Conservation (phyloP, 92 coral and sea anemone genomes). For the Phenganax subtilis region DNA sequence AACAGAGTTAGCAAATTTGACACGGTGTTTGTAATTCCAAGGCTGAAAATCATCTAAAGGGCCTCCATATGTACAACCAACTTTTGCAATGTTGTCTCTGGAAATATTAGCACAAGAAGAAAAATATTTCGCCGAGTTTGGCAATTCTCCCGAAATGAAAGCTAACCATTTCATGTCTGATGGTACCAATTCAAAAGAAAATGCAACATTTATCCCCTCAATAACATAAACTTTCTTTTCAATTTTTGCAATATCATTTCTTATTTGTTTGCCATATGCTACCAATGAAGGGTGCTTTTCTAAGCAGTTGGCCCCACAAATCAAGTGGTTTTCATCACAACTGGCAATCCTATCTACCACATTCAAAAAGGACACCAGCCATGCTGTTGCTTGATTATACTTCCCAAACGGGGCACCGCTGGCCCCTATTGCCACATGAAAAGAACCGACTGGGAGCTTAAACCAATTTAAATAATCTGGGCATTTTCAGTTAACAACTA, state of each 20-base stretch:
- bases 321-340: slow-evolving; percentile 38
- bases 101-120: slow-evolving; percentile 50
- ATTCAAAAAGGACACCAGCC: slow-evolving; percentile 45
- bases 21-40: slow-evolving; percentile 47
- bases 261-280: slow-evolving; percentile 28
- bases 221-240: slow-evolving; percentile 19
- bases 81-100: slow-evolving; percentile 19
- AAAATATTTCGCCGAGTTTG: slow-evolving; percentile 38
- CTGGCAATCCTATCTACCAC: slow-evolving; percentile 44
- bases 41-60: slow-evolving; percentile 28
- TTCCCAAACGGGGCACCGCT: slow-evolving; percentile 50
- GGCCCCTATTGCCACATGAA: slow-evolving; percentile 40
- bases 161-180: slow-evolving; percentile 50
- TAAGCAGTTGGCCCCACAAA: slow-evolving; percentile 47
- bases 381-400: slow-evolving; percentile 47
- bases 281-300: slow-evolving; percentile 43
- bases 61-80: slow-evolving; percentile 30
- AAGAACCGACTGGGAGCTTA: slow-evolving; percentile 31
- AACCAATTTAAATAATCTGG: slow-evolving; percentile 40
- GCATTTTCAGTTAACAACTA: not conserved
- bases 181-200: slow-evolving; percentile 34
- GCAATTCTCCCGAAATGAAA: slow-evolving; percentile 42
- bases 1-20: slow-evolving; percentile 36
- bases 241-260: slow-evolving; percentile 30
- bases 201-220: slow-evolving; percentile 32